These are phyloP conservation scores for Hiodon tergisus DNA, from an alignment of 2,113 vertebrate species.

Conservation along the genomic window DNA sequence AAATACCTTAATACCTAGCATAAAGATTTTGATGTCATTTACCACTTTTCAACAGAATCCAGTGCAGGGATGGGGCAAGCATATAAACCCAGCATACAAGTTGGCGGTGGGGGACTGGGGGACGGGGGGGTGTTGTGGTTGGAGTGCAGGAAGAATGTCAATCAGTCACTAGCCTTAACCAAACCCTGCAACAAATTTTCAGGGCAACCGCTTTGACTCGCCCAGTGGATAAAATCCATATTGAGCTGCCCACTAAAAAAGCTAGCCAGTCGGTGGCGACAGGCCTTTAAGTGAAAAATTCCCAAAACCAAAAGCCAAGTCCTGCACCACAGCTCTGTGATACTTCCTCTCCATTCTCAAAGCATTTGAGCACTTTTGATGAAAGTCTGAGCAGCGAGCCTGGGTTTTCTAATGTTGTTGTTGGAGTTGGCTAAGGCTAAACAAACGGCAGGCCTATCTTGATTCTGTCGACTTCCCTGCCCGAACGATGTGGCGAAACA, in stretches of 20 bases:
- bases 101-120: background rate
- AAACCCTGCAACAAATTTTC: conserved; percentile 53
- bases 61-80: too few relatives aligned
- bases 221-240: conserved; percentile 50
- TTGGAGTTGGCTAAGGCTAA: conserved; percentile 28
- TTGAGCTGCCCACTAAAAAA: conserved; percentile 49
- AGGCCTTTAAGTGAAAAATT: conserved; percentile 63
- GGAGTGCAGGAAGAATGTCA: conserved; percentile 14
- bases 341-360: conserved; percentile 49
- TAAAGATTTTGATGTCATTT: conserved; percentile 12
- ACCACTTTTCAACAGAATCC: background rate
- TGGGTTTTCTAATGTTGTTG: conserved; percentile 38
- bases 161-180: conserved; percentile 43
- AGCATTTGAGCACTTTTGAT: conserved; percentile 37
- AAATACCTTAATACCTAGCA: background rate
- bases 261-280: conserved; percentile 53
- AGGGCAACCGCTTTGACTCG: conserved; percentile 48
- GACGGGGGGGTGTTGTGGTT: background rate
- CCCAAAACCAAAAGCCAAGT: conserved; percentile 63
- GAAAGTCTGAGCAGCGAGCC: conserved; percentile 39
- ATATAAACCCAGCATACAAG: background rate
- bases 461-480: too few relatives aligned
- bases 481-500: too few relatives aligned
- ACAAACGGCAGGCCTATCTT: too few relatives aligned
- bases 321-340: conserved; percentile 54